Conservation (phyloP, 1,140 invertebrate species). For the Pinna nobilis region DNA sequence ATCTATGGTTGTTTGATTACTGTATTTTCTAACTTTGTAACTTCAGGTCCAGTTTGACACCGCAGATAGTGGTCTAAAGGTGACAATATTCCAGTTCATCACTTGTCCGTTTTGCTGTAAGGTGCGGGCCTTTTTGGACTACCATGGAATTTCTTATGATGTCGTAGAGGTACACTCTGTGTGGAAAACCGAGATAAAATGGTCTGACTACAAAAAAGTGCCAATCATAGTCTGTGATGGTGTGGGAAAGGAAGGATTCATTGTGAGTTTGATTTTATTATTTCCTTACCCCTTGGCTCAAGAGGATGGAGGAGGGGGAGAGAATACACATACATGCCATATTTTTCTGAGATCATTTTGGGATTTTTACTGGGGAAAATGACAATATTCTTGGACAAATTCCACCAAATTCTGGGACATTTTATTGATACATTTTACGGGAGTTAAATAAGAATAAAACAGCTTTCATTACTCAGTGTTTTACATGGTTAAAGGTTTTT, state of each 20-base stretch:
- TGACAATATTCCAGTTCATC: slow-evolving; percentile 96
- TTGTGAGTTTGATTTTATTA: slow-evolving; percentile 49
- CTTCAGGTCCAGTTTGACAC: slow-evolving; percentile 4
- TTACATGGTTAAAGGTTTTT: too few relatives aligned
- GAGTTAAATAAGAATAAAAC: slow-evolving; percentile 55
- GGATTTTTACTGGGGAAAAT: slow-evolving; percentile 78
- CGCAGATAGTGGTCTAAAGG: slow-evolving; percentile 79
- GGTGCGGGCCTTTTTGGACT: slow-evolving; percentile 93
- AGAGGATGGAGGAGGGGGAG: too few relatives aligned
- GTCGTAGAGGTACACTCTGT: slow-evolving; percentile 98
- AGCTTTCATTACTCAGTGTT: too few relatives aligned
- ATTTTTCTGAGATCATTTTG: background rate
- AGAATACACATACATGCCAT: background rate
- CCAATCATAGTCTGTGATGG: slow-evolving; percentile 91
- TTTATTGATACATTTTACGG: too few relatives aligned
- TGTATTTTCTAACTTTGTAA: too few relatives aligned
- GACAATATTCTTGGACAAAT: slow-evolving; percentile 80
- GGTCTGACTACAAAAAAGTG: slow-evolving; percentile 96
- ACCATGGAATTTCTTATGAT: slow-evolving; percentile 95
- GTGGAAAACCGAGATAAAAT: slow-evolving; percentile 91
- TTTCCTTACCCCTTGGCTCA: background rate
- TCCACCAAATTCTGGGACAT: too few relatives aligned
- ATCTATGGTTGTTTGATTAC: too few relatives aligned
- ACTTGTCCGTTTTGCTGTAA: slow-evolving; percentile 99
- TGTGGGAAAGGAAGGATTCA: slow-evolving; percentile 76